These are phyloP conservation scores for Bradypus variegatus DNA, from an alignment of 2,797 vertebrate genomes.

Conservation along the genomic window DNA sequence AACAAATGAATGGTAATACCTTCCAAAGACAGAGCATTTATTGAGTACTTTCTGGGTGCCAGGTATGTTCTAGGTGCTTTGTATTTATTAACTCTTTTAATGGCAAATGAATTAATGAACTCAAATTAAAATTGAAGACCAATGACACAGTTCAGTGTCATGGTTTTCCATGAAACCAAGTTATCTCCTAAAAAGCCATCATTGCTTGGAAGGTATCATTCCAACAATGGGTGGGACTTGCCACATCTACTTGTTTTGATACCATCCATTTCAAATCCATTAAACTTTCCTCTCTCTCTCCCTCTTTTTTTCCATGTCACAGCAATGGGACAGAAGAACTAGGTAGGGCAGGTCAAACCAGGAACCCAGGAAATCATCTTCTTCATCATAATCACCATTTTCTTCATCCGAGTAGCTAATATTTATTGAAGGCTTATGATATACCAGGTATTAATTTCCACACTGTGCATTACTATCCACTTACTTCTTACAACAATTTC, in stretches of 20 bases:
- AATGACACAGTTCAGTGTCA: background rate
- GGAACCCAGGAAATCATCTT: background rate
- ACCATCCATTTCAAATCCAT: background rate
- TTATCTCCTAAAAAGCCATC: background rate
- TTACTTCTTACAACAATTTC: background rate
- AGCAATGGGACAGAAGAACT: conserved; percentile 7
- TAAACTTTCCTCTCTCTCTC: background rate
- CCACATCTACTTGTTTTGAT: background rate
- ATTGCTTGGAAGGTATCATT: background rate
- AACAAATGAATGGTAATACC: background rate
- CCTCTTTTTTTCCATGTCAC: background rate
- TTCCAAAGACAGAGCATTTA: background rate
- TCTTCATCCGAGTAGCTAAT: background rate
- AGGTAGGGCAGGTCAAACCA: background rate
- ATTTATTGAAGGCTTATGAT: background rate
- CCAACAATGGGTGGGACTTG: background rate
- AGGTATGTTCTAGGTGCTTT: background rate
- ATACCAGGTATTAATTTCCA: background rate
- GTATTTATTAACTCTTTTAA: background rate
- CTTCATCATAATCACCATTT: background rate
- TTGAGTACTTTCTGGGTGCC: background rate
- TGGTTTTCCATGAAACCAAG: background rate
- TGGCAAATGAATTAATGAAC: background rate
- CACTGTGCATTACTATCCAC: background rate
- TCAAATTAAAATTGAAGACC: conserved; percentile 26